Evolutionary conservation across 1,140 invertebrate species (phyloP).

Genomic region (Drosophila chauvacae): DNA sequence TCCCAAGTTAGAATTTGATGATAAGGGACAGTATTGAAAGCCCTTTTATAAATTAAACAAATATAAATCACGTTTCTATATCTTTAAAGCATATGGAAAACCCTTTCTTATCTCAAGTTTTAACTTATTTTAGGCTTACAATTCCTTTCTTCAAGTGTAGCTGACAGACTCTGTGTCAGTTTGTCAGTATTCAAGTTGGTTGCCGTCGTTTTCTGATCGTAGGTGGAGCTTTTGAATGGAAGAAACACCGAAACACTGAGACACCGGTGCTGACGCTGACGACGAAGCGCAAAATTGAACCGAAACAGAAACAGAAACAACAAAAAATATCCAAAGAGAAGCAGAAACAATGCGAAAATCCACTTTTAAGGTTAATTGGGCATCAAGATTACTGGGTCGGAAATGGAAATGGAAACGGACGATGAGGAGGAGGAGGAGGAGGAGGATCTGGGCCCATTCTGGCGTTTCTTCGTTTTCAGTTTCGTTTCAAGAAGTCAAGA

Average conservation of each 20-base stretch:
- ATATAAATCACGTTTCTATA: no score
- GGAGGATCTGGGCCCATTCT: constrained; percentile 50
- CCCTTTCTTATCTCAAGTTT: fast-evolving
- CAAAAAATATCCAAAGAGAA: constrained; percentile 37
- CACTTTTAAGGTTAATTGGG: constrained; percentile 85
- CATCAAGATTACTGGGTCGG: constrained; percentile 85
- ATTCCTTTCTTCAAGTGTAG: constrained; percentile 6
- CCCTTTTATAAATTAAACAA: no score
- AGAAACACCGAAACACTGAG: constrained; percentile 43
- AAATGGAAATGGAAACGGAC: constrained; percentile 79
- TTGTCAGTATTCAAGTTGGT: constrained; percentile 40
- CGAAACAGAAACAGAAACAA: constrained; percentile 10
- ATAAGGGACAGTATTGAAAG: background rate
- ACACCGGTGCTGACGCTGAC: constrained; percentile 45
- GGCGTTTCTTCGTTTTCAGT: constrained; percentile 56
- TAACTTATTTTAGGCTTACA: no score
- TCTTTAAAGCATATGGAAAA: no score
- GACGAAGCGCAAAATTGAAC: constrained; percentile 46
- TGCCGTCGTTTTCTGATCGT: constrained; percentile 51
- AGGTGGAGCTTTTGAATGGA: constrained; percentile 53
- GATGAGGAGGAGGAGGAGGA: constrained; percentile 25
- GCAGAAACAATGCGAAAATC: constrained; percentile 79
- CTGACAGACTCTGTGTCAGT: constrained; percentile 24
- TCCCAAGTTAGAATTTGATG: background rate
- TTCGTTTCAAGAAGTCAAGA: constrained; percentile 66